Evolutionary conservation across 2,888 invertebrate species (phyloP), one percentile per base, ranked within the genome.

Genomic region (Steinernema scapterisci): DNA sequence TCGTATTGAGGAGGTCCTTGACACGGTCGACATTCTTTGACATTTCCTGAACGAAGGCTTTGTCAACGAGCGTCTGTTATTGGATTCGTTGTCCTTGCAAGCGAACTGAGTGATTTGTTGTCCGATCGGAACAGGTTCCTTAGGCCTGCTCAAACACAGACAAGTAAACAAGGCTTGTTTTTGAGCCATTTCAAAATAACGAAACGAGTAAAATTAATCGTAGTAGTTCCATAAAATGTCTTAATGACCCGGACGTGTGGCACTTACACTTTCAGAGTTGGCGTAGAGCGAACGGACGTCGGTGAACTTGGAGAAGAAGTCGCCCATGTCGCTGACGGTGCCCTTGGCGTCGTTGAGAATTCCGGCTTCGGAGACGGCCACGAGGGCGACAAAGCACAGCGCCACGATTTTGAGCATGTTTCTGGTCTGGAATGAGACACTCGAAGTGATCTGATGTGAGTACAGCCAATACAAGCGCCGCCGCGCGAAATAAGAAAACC

Each of bases 261-360:
- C 43, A 52, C 76, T 27, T 51, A 78, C 78, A 31, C 38, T 76
- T 73, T 81, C 80, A 63, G 76, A 73, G 48, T 75, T 75, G 43
- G 81, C 78, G 74, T 82, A 79, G 54, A 83, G 78, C 43, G 81
- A 80, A 72, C 81, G 80, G 38, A 79, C 79, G 45, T 75, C 75
- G 23, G 79, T 72, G 79, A 79, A 83, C 46, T 76, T 56, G n/a
- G 75, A 73, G 80, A 83, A 83, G 77, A 83, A 83, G 73, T 79
- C 77, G 27, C 80, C 82, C 44, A 80, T 77, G 44, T 82, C 83
- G n/a, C 44, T 23, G 23, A 73, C 73, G 48, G 75, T 31, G 56
- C 79, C 79, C 54, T 54, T 54, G 6, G 25, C 54, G 31, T 31
- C 63, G 63, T 63, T 31, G 13, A 63, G 63, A 38, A 63, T 16